A percentile compares a stretch with the other conserved stretches of the same genome.
phyloP scores from a whole-genome alignment of 1,140 invertebrate genomes.

The Aricia agestis region DNA sequence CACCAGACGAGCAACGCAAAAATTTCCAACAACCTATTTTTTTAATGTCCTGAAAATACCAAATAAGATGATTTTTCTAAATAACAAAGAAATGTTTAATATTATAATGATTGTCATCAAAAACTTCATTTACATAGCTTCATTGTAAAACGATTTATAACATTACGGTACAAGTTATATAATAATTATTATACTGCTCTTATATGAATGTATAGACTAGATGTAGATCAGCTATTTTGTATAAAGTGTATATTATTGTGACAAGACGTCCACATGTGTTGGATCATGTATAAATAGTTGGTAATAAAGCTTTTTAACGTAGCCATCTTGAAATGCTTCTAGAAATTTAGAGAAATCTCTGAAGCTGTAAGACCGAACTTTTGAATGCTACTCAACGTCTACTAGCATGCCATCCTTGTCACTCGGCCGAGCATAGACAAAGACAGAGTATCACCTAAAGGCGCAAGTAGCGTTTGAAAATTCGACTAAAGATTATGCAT shows the following conservation, averaged over 20 bases:
- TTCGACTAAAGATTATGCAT: not conserved
- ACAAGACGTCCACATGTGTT: slow-evolving; percentile 53
- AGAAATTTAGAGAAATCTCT: not conserved
- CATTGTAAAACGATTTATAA: not conserved
- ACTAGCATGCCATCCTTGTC: too few relatives aligned
- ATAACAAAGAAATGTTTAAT: too few relatives aligned
- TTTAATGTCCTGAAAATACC: too few relatives aligned
- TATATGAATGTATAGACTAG: slow-evolving; percentile 1
- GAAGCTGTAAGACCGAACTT: not conserved
- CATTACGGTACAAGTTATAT: not conserved
- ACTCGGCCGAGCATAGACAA: not conserved
- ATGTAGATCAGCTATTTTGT: slow-evolving; percentile 8
- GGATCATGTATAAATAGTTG: slow-evolving; percentile 21
- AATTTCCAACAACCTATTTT: too few relatives aligned
- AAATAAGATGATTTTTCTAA: too few relatives aligned
- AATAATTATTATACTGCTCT: not conserved
- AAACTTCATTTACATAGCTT: too few relatives aligned
- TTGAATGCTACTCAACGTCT: too few relatives aligned
- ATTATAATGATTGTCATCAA: too few relatives aligned
- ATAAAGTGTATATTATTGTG: slow-evolving; percentile 17
- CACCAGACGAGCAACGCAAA: too few relatives aligned
- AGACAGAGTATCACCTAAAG: not conserved
- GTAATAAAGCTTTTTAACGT: slow-evolving; percentile 18
- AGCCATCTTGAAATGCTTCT: slow-evolving; percentile 4
- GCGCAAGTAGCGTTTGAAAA: not conserved